Base-by-base conservation (phyloP, 2,113 vertebrate species). In the Lepisosteus osseus region DNA sequence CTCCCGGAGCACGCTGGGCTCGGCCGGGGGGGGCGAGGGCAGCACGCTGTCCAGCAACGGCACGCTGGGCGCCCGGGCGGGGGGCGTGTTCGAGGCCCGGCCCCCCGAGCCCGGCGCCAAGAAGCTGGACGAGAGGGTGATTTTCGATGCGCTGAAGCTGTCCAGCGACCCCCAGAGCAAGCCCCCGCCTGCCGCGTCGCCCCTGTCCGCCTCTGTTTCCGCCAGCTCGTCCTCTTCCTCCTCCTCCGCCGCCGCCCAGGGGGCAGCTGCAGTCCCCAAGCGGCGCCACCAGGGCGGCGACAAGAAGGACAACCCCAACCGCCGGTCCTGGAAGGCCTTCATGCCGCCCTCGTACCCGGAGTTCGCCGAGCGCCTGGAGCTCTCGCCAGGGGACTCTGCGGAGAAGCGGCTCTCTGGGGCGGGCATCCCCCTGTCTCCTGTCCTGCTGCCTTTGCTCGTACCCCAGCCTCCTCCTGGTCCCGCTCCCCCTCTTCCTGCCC, bases 31-130 rank as follows among this genome's bases (percentile, higher is more conserved):
- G 78, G 79, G 96, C 87, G 51, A 99, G 0, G 83, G 92, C 55
- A 95, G 94, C 74, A 98, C 96, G 3, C 83, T 98, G n/a, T 98
- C 97, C 68, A 98, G 96, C 81, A 99, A 99, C 1, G 97, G 97
- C 67, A 98, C 97, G 0, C 84, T 98, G 56, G 96, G 95, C 65
- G 83, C 92, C 2, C 89, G 90, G n/a, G 73, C 89, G 3, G 88
- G 90, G 0, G 71, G 85, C 0, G 92, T 95, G 64, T 95, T 95
- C 3, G 93, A 97, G 67, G 86, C 94, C 45, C 85, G 95, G 76
- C 83, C 80, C 0, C 79, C 87, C 0, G 84, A 94, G 8, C 72
- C 82, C 17, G 84, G 86, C n/a, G 69, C 86, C 0, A 97, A 93
- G 80, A 97, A 89, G 82, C 80, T 99, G 47, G 98, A 99, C 0